Percentiles rank a stretch among this genome's conserved stretches.
Evolutionary conservation across 2,113 vertebrate species (phyloP).

Genomic region (Romanogobio albipinnatus): DNA sequence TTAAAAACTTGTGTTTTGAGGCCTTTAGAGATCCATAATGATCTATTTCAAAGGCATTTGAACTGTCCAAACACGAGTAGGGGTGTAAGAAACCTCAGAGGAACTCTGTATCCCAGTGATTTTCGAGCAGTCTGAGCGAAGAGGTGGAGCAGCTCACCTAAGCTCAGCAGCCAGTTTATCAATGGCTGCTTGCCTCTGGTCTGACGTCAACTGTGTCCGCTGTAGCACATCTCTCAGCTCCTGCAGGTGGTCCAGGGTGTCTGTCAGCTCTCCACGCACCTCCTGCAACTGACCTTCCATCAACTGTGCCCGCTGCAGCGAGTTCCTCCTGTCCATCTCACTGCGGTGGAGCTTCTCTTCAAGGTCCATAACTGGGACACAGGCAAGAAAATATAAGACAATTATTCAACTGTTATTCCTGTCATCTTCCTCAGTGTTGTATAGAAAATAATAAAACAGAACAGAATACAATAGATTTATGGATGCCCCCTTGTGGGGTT

Average conservation of each 20-base stretch:
- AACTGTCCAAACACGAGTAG: not conserved
- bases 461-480: not conserved
- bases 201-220: conserved; percentile 80
- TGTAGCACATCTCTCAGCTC: conserved; percentile 80
- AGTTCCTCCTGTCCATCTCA: conserved; percentile 77
- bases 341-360: conserved; percentile 83
- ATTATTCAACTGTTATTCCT: not conserved
- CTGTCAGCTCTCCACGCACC: conserved; percentile 76
- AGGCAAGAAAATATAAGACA: not conserved
- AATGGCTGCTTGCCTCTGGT: conserved; percentile 78
- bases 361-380: conserved; percentile 77
- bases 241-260: conserved; percentile 76
- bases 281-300: conserved; percentile 81
- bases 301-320: conserved; percentile 71
- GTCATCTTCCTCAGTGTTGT: not conserved
- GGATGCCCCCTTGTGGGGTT: not conserved
- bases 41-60: not conserved
- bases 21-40: not conserved
- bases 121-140: not conserved
- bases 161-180: conserved; percentile 82
- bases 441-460: not conserved
- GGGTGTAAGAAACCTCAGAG: not conserved
- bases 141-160: conserved; percentile 73
- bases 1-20: not conserved
- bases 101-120: not conserved